Conservation (phyloP, 2,888 invertebrate species). For the Ophion costatus region DNA sequence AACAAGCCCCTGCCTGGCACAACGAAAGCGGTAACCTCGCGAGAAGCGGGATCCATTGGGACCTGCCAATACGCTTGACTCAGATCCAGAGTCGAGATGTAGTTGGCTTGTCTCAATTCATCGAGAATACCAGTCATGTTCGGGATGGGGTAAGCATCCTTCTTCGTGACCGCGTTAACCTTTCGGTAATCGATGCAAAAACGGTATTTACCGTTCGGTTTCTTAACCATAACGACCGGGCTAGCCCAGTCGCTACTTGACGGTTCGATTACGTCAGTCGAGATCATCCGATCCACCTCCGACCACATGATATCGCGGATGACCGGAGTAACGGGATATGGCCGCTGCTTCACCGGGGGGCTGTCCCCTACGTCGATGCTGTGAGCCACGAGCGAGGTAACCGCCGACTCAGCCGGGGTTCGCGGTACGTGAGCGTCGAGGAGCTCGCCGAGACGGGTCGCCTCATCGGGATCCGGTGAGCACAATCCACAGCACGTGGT, state of each 20-base stretch:
- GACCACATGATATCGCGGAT: not conserved
- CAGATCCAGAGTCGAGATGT: too few species aligned
- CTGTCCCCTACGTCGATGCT: not conserved
- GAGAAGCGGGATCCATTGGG: not conserved
- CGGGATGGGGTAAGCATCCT: not conserved
- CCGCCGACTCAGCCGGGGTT: not conserved
- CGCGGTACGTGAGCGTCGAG: not conserved
- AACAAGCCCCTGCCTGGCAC: not conserved
- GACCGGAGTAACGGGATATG: conserved; percentile 31
- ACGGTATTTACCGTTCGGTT: conserved; percentile 51
- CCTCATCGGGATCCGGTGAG: not conserved
- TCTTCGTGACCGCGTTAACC: conserved; percentile 25
- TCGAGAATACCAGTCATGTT: too few species aligned
- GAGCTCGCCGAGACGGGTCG: not conserved
- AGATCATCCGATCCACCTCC: conserved; percentile 15
- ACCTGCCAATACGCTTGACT: conserved; percentile 21
- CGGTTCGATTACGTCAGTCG: not conserved
- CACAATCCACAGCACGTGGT: conserved; percentile 33
- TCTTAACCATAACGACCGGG: conserved; percentile 55
- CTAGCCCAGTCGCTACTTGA: not conserved
- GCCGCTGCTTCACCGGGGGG: not conserved
- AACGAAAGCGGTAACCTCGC: not conserved
- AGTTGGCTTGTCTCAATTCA: too few species aligned
- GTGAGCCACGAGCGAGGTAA: not conserved
- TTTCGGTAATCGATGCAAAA: conserved; percentile 58